Evolutionary conservation across 2,888 invertebrate species (phyloP), one percentile per base, ranked within the genome.

Genomic region (Salpingus planirostris): DNA sequence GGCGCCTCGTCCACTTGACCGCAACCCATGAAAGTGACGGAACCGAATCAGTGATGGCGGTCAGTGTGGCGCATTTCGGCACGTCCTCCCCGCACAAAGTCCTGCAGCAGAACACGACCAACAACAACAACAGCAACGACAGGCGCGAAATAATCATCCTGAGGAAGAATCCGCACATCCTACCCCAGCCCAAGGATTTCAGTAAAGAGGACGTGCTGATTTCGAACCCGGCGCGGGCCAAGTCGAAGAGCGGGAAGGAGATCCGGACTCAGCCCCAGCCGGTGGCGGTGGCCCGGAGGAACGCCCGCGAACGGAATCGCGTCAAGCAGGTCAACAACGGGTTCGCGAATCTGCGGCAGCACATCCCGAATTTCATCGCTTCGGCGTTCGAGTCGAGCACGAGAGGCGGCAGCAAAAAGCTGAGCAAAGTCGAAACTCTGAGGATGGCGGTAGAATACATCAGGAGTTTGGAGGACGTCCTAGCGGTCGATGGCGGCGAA

Each of bases 291-390:
- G 89, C 89, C 0, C 70, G 91, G 24, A 69, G 93, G 54, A 95
- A 93, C 67, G 92, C 91, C 40, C 75, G 93, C 30, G 93, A 93
- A 71, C 69, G 93, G 11, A 92, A 92, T 65, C 74, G 93, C 38
- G 92, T 92, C 6, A 87, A 90, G 49, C 89, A 90, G 72, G 89
- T 90, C 13, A 90, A 90, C 65, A 85, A 88, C 54, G 91, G 90
- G 11, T 91, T 90, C 60, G 86, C 88, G 0, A 82, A 83, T n/a
- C 66, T 91, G 1, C 73, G 90, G 11, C 82, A 86, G 49, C 88
- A 87, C 57, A 89, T 91, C 43, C 91, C 90, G 1, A 82, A 79
- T 31, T 82, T 84, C 57, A 82, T 86, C 1, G 84, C 85, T 0
- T 70, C 77, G 29, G 74, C 74, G 1, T 81, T 77, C 40, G 80